phyloP scores from a whole-genome alignment of 2,113 vertebrate genomes.

The Stegostoma tigrinum region DNA sequence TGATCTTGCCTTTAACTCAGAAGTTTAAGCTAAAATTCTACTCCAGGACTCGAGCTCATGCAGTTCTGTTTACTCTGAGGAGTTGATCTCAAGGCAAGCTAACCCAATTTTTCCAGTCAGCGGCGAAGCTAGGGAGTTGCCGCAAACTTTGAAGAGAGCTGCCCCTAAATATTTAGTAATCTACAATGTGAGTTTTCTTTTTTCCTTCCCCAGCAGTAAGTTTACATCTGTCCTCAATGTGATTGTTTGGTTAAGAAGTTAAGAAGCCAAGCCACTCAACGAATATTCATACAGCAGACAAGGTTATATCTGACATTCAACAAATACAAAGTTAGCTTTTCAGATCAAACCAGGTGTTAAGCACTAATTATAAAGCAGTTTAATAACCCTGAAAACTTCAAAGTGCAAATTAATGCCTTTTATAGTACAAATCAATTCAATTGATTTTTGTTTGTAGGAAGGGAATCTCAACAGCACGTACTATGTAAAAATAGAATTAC shows the following conservation, averaged over 20 bases:
- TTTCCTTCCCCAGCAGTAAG: not conserved
- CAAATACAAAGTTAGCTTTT: not conserved
- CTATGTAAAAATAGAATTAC: not conserved
- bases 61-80: not conserved
- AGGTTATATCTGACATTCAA: not conserved
- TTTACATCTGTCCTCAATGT: not conserved
- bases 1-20: not conserved
- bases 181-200: not conserved
- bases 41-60: not conserved
- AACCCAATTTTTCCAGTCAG: not conserved
- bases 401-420: not conserved
- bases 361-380: not conserved
- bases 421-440: not conserved
- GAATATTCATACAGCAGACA: not conserved
- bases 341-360: not conserved
- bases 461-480: not conserved
- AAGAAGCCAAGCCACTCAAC: no score
- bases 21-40: not conserved
- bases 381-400: not conserved
- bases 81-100: not conserved
- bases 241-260: not conserved
- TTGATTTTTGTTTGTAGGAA: not conserved
- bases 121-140: no score
- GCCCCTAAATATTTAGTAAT: not conserved
- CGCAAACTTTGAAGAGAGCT: no score